These are phyloP conservation scores for Thyatira batis DNA, from an alignment of 2,888 invertebrate genomes.

Conservation along the genomic window DNA sequence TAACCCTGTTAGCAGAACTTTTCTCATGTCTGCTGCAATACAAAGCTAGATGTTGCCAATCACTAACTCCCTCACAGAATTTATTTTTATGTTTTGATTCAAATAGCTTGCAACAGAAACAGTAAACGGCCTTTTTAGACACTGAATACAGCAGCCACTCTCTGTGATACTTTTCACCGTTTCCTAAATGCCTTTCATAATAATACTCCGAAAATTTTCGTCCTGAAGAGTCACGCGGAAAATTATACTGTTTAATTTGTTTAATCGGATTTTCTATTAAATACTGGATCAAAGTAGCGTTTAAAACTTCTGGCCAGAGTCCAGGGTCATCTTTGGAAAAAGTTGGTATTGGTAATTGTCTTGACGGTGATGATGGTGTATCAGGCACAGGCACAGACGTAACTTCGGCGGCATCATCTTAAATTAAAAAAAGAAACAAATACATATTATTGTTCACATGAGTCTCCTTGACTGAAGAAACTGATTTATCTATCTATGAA, in stretches of 20 bases:
- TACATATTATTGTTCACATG: constrained; percentile 11
- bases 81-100: constrained; percentile 7
- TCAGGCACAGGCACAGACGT: constrained; percentile 13
- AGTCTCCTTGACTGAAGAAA: background rate
- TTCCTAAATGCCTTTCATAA: constrained; percentile 18
- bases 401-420: constrained; percentile 14
- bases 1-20: constrained; percentile 16
- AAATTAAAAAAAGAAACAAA: constrained; percentile 14
- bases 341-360: constrained; percentile 16
- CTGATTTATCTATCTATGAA: constrained; percentile 9
- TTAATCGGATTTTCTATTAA: constrained; percentile 13
- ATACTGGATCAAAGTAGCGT: constrained; percentile 12
- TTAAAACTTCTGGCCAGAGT: constrained; percentile 18
- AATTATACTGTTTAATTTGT: constrained; percentile 15
- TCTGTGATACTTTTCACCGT: constrained; percentile 18
- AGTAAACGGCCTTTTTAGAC: constrained; percentile 17
- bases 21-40: constrained; percentile 17
- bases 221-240: constrained; percentile 9
- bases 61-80: constrained; percentile 6
- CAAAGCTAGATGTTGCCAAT: constrained; percentile 16
- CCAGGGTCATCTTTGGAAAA: constrained; percentile 16
- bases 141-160: constrained; percentile 19
- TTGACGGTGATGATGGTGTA: constrained; percentile 15
- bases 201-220: constrained; percentile 17
- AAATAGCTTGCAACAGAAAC: constrained; percentile 8